phyloP scores from a whole-genome alignment of 2,113 vertebrate genomes.

The Sigmodon hispidus region DNA sequence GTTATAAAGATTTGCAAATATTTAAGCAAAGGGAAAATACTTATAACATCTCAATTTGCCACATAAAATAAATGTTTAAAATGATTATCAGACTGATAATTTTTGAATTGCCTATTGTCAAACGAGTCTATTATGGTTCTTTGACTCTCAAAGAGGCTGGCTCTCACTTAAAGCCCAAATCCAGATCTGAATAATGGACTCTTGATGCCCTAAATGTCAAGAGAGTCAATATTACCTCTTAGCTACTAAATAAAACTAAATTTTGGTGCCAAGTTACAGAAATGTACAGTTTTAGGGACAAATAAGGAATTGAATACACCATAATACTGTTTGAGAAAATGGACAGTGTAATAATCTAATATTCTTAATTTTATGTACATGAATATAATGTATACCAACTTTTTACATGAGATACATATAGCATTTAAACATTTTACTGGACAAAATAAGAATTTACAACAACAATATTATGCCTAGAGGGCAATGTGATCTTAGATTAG shows the following conservation, averaged over 20 bases:
- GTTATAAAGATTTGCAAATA: slow-evolving; percentile 24
- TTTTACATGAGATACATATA: slow-evolving; percentile 96
- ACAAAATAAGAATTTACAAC: slow-evolving; percentile 95
- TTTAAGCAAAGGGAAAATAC: slow-evolving; percentile 29
- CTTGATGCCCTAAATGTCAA: not conserved
- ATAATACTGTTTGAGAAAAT: slow-evolving; percentile 61
- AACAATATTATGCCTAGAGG: slow-evolving; percentile 85
- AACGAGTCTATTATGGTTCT: not conserved
- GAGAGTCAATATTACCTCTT: not conserved
- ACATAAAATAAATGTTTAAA: slow-evolving; percentile 40
- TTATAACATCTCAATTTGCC: not conserved
- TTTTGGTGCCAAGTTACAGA: slow-evolving; percentile 20
- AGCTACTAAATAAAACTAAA: not conserved
- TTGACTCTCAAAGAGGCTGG: not conserved
- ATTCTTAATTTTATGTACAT: slow-evolving; percentile 91
- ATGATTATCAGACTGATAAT: not conserved
- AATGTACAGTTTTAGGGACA: not conserved
- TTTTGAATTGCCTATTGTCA: not conserved
- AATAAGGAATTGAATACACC: slow-evolving; percentile 31
- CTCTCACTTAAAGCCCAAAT: not conserved
- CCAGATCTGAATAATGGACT: not conserved
- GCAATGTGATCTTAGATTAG: slow-evolving; percentile 87
- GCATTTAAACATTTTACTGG: slow-evolving; percentile 91
- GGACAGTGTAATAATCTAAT: slow-evolving; percentile 84
- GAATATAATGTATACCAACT: slow-evolving; percentile 92